Evolutionary conservation across 2,797 vertebrate genomes (phyloP).

Genomic region (Dipus sagitta): DNA sequence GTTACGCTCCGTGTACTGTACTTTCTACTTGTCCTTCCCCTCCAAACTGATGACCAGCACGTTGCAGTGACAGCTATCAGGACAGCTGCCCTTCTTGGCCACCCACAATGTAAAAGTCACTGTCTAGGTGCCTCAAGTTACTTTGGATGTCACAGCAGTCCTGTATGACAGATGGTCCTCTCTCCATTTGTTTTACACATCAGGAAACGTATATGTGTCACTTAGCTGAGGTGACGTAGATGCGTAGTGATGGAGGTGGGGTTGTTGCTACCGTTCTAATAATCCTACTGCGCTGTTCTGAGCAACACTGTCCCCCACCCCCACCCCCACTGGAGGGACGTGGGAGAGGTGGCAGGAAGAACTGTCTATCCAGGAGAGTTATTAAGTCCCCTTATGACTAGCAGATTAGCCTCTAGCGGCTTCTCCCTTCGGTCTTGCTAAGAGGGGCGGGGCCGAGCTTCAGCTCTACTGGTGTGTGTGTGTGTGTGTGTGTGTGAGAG

Average conservation of each 20-base stretch:
- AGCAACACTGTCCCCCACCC: background rate
- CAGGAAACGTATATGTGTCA: background rate
- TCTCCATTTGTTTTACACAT: background rate
- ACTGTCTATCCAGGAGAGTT: background rate
- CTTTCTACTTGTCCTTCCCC: background rate
- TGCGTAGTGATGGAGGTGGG: background rate
- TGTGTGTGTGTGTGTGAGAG: too few species aligned
- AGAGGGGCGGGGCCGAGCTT: background rate
- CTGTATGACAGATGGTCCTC: background rate
- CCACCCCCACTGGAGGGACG: background rate
- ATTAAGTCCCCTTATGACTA: background rate
- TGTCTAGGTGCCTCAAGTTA: background rate
- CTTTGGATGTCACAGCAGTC: background rate
- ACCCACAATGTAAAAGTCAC: background rate
- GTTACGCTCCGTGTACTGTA: background rate
- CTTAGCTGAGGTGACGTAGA: background rate
- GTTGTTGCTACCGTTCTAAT: background rate
- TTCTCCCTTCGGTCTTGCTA: background rate
- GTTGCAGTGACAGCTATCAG: background rate
- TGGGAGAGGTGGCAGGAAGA: background rate
- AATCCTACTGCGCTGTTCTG: background rate
- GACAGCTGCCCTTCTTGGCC: background rate
- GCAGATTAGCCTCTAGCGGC: background rate
- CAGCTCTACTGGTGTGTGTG: background rate
- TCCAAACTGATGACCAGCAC: rapidly evolving